A percentile compares a stretch with the other conserved stretches of the same genome.
Evolutionary conservation across 2,797 vertebrate species (phyloP).

Genomic region (Aviceda leuphotes): DNA sequence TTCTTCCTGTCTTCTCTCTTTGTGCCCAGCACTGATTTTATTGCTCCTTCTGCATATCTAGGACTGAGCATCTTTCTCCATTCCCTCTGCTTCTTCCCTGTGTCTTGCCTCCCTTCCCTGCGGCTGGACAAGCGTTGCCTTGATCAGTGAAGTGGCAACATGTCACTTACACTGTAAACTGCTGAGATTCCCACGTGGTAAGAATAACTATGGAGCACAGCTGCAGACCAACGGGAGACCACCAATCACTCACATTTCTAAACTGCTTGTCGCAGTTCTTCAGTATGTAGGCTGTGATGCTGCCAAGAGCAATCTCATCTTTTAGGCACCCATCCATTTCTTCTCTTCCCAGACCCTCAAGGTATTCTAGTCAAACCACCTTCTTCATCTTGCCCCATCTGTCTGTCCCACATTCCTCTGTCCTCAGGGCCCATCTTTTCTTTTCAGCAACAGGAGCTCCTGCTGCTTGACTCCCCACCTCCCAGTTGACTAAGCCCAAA

Average conservation of each 20-base stretch:
- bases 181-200: not conserved
- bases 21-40: not conserved
- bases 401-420: slow-evolving; percentile 7
- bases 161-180: not conserved
- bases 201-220: not conserved
- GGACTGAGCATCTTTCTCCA: not conserved
- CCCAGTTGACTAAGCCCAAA: not conserved
- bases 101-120: not conserved
- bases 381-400: slow-evolving; percentile 8
- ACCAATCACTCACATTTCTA: not conserved
- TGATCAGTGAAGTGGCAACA: not conserved
- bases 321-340: not conserved
- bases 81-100: not conserved
- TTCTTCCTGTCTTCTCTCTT: not conserved
- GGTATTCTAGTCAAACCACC: not conserved
- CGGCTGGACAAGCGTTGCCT: accelerated
- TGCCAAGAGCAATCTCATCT: slow-evolving; percentile 51
- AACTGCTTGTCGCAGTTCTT: not conserved
- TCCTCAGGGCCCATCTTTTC: not conserved
- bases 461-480: not conserved
- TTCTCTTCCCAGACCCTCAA: not conserved
- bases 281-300: not conserved
- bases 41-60: not conserved
- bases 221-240: not conserved
- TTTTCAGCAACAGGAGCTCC: not conserved